Base-by-base conservation (phyloP, 1,140 invertebrate species). In the Colletes gigas region DNA sequence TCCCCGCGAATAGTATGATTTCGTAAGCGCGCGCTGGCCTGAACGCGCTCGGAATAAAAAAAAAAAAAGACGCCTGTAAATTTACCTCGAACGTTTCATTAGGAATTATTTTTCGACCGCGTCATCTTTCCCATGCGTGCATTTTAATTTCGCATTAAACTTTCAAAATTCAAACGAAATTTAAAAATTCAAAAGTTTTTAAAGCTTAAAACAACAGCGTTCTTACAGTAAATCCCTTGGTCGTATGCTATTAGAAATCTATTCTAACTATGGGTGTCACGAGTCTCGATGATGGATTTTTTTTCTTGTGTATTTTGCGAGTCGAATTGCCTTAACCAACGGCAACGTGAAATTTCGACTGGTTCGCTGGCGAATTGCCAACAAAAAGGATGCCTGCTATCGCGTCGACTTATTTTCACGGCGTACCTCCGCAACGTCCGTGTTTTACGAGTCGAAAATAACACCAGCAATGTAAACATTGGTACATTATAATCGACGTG, bases 401-500 rank as follows among this genome's bases (percentile, higher is more conserved):
- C 84, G 63, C 69, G 39, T 73, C 73, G 83, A 82, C 84, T 84
- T 86, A 75, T 84, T 82, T 86, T 75, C 84, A 74, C 63, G 72
- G 59, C 73, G 54, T 54, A 74, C 69, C 79, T 75, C 57, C 79
- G 57, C 65, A 78, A 78, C 79, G 82, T 78, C 47, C 83, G 75
- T 67, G 80, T 70, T 85, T 79, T 62, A 65, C 83, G 60, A 67
- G 65, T 76, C 83, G 80, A 85, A 86, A 86, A 86, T 86, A 86
- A 85, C 84, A 72, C 47, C 59, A n/a, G 15, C 62, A 54, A 62
- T 68, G 71, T 86, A 86, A 86, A 85, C 83, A 86, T 85, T 69
- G 80, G 71, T 66, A 79, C 84, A 72, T 83, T 85, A 85, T 76
- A 86, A 86, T 85, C 75, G 70, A 86, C 63, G 79, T 39, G 59